Evolutionary conservation across 1,140 invertebrate genomes (phyloP).

Genomic region (Micrasema minimum): DNA sequence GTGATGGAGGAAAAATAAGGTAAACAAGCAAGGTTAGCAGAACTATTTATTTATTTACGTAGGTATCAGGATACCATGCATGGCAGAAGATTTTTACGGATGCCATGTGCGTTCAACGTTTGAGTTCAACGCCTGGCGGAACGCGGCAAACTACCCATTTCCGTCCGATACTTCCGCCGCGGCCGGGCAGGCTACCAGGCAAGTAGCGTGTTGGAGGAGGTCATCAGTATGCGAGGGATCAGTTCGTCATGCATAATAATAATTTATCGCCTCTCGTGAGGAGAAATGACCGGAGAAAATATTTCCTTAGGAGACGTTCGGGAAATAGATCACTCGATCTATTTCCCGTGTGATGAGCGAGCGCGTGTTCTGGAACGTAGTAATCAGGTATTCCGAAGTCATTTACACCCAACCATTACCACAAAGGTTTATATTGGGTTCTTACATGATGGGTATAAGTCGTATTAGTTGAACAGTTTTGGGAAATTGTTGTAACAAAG

Average conservation of each 20-base stretch:
- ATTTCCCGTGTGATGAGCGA: no score
- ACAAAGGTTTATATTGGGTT: no score
- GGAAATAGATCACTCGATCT: not conserved
- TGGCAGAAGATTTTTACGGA: conserved; percentile 1
- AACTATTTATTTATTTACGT: conserved; percentile 4
- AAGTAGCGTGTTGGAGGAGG: conserved; percentile 1
- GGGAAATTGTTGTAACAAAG: no score
- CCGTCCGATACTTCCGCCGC: conserved; percentile 50
- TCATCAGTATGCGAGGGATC: not conserved
- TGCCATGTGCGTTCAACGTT: conserved; percentile 16
- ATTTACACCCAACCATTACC: no score
- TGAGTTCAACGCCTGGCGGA: conserved; percentile 47
- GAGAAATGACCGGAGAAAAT: no score
- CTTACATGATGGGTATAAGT: no score
- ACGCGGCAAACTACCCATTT: conserved; percentile 51
- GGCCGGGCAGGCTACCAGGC: not conserved
- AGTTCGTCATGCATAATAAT: not conserved
- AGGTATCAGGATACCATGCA: conserved; percentile 12
- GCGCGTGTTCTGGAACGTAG: no score
- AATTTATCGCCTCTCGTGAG: not conserved
- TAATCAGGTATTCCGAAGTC: no score
- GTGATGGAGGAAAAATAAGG: no score
- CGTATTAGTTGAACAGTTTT: no score
- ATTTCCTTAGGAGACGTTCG: no score
- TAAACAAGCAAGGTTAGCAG: no score